A percentile compares a stretch with the other conserved stretches of the same genome.
phyloP scores from a whole-genome alignment of 2,113 vertebrate genomes.

The Cephalopterus ornatus region DNA sequence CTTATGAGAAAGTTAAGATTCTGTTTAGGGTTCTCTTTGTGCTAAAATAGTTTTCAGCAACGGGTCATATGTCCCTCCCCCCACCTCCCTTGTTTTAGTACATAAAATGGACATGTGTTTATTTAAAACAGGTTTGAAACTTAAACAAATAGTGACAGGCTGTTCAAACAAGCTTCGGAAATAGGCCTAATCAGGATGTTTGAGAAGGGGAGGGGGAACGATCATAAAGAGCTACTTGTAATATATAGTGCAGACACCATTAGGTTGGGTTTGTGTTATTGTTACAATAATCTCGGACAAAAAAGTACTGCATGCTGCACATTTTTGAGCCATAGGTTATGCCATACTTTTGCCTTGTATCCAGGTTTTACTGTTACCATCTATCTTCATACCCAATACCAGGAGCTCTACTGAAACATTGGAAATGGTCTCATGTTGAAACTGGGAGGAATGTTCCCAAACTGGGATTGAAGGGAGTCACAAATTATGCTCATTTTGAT shows the following conservation, averaged over 20 bases:
- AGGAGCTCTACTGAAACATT: not conserved
- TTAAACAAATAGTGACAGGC: slow-evolving; percentile 80
- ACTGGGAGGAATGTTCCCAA: not conserved
- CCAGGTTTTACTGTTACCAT: not conserved
- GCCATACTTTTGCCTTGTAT: not conserved
- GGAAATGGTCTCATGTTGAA: not conserved
- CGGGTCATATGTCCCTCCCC: not conserved
- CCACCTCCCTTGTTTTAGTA: slow-evolving; percentile 61
- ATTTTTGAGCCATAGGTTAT: not conserved
- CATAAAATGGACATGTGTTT: slow-evolving; percentile 75
- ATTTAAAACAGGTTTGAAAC: slow-evolving; percentile 77
- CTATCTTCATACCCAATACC: not conserved
- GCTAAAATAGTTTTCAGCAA: slow-evolving; percentile 41
- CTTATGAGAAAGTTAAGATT: not conserved
- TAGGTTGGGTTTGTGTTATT: slow-evolving; percentile 41
- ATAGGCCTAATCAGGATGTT: slow-evolving; percentile 76
- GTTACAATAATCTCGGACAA: not conserved
- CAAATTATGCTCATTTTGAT: not conserved
- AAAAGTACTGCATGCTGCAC: slow-evolving; percentile 25
- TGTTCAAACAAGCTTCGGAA: slow-evolving; percentile 81
- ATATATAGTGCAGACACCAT: slow-evolving; percentile 41
- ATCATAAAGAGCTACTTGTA: slow-evolving; percentile 64
- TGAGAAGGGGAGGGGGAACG: slow-evolving; percentile 67
- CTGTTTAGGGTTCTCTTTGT: slow-evolving; percentile 27
- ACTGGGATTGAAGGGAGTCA: not conserved